Percentiles rank a stretch among this genome's conserved stretches.
phyloP scores from a whole-genome alignment of 2,888 invertebrate species.

The Himalopsyche tibetana region DNA sequence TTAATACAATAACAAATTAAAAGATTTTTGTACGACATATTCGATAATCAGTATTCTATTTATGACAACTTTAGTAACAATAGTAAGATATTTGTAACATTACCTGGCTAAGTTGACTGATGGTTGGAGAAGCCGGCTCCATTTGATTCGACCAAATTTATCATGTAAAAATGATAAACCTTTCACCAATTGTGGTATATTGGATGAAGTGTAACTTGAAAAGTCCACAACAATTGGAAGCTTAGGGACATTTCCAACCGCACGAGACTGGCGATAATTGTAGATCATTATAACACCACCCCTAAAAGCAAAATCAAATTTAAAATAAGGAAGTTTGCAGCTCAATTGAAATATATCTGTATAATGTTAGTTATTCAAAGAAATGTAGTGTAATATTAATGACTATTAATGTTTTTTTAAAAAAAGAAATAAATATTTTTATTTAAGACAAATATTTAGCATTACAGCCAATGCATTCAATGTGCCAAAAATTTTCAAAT shows the following conservation, averaged over 20 bases:
- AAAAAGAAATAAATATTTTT: too few species aligned
- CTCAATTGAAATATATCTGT: too few species aligned
- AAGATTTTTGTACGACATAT: background rate
- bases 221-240: slow-evolving; percentile 76
- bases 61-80: too few species aligned
- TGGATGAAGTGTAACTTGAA: slow-evolving; percentile 67
- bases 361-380: too few species aligned
- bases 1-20: background rate
- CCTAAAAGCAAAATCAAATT: slow-evolving; percentile 72
- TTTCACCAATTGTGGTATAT: slow-evolving; percentile 78
- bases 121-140: slow-evolving; percentile 79
- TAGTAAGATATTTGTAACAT: slow-evolving; percentile 26
- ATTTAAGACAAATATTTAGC: too few species aligned
- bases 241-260: slow-evolving; percentile 66
- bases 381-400: too few species aligned
- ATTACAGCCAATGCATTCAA: too few species aligned
- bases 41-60: too few species aligned
- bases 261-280: slow-evolving; percentile 78
- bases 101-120: slow-evolving; percentile 77
- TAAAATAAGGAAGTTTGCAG: background rate
- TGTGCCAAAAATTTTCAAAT: too few species aligned
- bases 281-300: slow-evolving; percentile 85
- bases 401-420: too few species aligned
- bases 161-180: slow-evolving; percentile 79
- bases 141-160: slow-evolving; percentile 77